These are phyloP conservation scores for Monomorium pharaonis DNA, from an alignment of 1,140 invertebrate genomes.

Conservation along the genomic window DNA sequence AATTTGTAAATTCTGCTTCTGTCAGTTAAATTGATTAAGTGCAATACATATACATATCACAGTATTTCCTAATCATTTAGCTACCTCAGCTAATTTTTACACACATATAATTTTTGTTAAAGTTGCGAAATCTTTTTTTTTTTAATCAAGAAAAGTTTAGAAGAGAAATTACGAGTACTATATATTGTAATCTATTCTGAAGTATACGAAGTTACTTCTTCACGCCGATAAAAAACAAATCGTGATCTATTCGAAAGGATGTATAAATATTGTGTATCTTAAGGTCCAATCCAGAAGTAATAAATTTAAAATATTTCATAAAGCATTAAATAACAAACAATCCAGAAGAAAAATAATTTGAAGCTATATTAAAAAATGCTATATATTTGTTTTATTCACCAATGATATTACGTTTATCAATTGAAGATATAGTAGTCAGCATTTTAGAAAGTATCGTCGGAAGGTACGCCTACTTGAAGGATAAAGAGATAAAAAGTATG, in stretches of 20 bases:
- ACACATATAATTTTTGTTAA: too few species aligned
- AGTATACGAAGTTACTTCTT: neutral
- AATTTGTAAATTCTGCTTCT: too few species aligned
- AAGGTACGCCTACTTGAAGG: conserved; percentile 55
- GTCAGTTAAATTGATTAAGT: too few species aligned
- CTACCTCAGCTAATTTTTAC: too few species aligned
- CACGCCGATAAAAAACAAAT: neutral
- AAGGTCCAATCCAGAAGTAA: too few species aligned
- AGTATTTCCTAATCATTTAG: too few species aligned
- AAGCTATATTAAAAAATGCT: neutral
- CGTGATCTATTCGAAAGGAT: neutral
- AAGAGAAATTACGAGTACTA: neutral
- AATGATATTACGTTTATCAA: neutral
- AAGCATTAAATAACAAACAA: neutral
- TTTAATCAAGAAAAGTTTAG: neutral
- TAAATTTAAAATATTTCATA: neutral
- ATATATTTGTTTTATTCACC: neutral
- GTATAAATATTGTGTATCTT: neutral
- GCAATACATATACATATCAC: too few species aligned
- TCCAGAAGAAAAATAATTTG: neutral
- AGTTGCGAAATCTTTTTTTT: too few species aligned
- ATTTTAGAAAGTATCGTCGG: conserved; percentile 32
- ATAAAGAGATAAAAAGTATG: conserved; percentile 56
- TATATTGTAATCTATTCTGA: neutral
- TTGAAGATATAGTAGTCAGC: neutral